Conservation (phyloP, 1,140 invertebrate species). For the Listronotus oregonensis region DNA sequence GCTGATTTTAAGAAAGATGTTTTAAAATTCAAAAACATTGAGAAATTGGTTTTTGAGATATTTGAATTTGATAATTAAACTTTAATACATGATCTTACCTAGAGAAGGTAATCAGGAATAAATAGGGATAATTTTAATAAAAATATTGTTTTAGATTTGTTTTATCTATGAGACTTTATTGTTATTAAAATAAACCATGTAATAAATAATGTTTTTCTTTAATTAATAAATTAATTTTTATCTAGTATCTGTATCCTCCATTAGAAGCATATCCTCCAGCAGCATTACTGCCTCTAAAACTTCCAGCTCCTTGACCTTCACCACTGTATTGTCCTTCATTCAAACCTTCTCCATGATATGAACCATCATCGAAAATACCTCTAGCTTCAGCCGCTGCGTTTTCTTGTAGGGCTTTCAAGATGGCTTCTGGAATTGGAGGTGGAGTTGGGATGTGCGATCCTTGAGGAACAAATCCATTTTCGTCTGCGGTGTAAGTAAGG, state of each 20-base stretch:
- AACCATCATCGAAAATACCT: slow-evolving; percentile 37
- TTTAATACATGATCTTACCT: too few relatives aligned
- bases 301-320: slow-evolving; percentile 3
- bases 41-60: too few relatives aligned
- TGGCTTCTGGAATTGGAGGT: slow-evolving; percentile 62
- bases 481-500: slow-evolving; percentile 63
- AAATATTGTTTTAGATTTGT: too few relatives aligned
- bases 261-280: slow-evolving; percentile 9
- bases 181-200: too few relatives aligned
- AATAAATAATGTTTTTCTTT: background rate
- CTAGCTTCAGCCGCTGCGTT: slow-evolving; percentile 48
- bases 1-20: too few relatives aligned
- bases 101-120: too few relatives aligned
- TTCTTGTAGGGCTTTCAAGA: slow-evolving; percentile 59
- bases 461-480: slow-evolving; percentile 68
- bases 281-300: background rate
- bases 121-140: too few relatives aligned
- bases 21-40: too few relatives aligned
- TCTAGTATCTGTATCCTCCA: slow-evolving; percentile 24
- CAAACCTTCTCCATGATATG: slow-evolving; percentile 33
- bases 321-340: slow-evolving; percentile 23
- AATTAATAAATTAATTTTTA: slow-evolving; percentile 10
- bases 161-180: too few relatives aligned
- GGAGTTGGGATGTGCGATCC: slow-evolving; percentile 62
- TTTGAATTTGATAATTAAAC: too few relatives aligned